These are phyloP conservation scores for Dasyornis broadbenti DNA, from an alignment of 2,113 vertebrate species.

Conservation along the genomic window DNA sequence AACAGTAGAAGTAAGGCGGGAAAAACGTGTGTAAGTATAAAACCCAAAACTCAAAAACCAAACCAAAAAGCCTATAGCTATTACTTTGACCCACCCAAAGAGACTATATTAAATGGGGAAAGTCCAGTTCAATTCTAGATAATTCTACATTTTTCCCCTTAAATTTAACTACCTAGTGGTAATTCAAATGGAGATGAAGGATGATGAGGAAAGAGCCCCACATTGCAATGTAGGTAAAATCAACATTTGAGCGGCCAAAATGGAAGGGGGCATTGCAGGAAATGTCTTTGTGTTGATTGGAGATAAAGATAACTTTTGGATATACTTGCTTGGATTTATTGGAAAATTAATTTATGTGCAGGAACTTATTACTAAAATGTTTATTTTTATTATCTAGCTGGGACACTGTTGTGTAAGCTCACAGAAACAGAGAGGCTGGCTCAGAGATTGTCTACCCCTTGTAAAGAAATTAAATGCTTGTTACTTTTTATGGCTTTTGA, in stretches of 20 bases:
- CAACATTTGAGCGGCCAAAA: neutral
- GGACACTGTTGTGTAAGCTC: neutral
- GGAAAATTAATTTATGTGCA: neutral
- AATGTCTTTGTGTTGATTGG: neutral
- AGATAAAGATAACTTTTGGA: neutral
- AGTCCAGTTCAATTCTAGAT: neutral
- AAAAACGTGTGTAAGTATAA: neutral
- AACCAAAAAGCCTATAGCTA: neutral
- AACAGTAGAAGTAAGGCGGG: neutral
- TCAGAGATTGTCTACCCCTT: neutral
- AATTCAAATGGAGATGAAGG: neutral
- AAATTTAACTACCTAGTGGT: neutral
- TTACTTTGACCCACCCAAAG: neutral
- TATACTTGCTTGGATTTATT: neutral
- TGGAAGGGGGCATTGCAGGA: neutral
- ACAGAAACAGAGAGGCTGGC: neutral
- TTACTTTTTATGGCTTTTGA: neutral
- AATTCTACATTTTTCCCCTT: fast-evolving
- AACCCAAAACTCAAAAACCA: neutral
- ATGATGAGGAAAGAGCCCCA: neutral
- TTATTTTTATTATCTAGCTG: neutral
- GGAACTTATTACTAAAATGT: neutral
- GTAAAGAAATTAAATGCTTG: neutral
- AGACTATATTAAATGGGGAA: neutral
- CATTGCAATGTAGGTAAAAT: neutral